Evolutionary conservation across 2,888 invertebrate genomes (phyloP), one percentile per base, ranked within the genome.

Genomic region (Minunthozetes semirufus): DNA sequence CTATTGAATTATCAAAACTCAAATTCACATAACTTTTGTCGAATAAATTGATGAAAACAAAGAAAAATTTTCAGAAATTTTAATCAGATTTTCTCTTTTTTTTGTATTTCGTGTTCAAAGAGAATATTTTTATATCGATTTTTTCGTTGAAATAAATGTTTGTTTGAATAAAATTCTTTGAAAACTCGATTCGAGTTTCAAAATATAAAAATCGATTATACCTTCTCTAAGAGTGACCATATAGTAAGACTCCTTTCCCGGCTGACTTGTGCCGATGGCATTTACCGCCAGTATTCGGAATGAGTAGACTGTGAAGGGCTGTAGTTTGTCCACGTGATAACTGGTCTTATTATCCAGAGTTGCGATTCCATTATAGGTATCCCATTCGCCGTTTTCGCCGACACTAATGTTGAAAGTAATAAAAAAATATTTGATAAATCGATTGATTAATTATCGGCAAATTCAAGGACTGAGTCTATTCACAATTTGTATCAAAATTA

Each of bases 241-340:
- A 83, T 87, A 89, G 84, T 88, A 89, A 75, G 89, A 89, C 81
- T 88, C 87, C 82, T 87, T 87, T 83, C 89, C 88, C 78, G 89
- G 88, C 76, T 84, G 84, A 82, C 89, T 89, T 77, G 86, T 84
- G 79, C 90, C 90, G 83, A 89, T 86, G 77, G 86, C 87, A 83
- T 90, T 91, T 76, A 89, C 88, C 71, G 89, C 89, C 80, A 87
- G 83, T 78, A 90, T 87, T 76, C 88, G 86, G 83, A 91, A 89
- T 81, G 88, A 88, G 84, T 91, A 91, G 76, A 89, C 88, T 71
- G 89, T 90, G 84, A 88, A 90, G 70, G 91, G 90, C 79, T 86
- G 85, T 79, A 91, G 85, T 76, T 85, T 86, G 78, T 86, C 86
- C 81, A 91, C 87, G 82, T 88, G 87, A 84, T 88, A 88, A 81